Conservation (phyloP, 92 coral and sea anemone species). For the Siderastrea siderea region DNA sequence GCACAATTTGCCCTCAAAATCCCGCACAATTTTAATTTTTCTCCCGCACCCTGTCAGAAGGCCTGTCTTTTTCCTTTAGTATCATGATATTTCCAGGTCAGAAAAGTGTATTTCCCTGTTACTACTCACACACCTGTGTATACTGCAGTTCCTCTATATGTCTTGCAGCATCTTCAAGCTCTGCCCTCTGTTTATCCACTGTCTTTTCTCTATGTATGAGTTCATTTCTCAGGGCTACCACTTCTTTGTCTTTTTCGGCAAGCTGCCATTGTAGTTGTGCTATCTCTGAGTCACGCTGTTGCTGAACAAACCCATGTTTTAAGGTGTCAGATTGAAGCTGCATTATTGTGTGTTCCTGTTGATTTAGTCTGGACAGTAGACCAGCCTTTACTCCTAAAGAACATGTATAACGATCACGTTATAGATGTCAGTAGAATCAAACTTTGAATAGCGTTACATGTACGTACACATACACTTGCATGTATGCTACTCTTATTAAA, state of each 20-base stretch:
- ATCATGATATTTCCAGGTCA: too few relatives aligned
- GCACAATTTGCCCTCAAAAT: too few relatives aligned
- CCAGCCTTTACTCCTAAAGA: constrained; percentile 81
- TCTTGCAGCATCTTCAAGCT: constrained; percentile 84
- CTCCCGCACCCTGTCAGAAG: too few relatives aligned
- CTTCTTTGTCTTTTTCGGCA: constrained; percentile 88
- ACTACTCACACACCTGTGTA: constrained; percentile 78
- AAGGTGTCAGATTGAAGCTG: constrained; percentile 91
- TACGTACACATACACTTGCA: too few relatives aligned
- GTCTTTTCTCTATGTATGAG: constrained; percentile 84
- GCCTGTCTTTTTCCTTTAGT: too few relatives aligned
- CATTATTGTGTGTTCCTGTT: constrained; percentile 94
- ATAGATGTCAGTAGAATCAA: too few relatives aligned
- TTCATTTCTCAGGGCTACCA: constrained; percentile 86
- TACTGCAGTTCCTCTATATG: constrained; percentile 82
- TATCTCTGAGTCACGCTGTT: constrained; percentile 81
- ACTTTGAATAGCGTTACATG: too few relatives aligned
- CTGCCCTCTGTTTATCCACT: constrained; percentile 85
- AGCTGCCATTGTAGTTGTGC: constrained; percentile 81
- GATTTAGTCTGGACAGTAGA: constrained; percentile 85
- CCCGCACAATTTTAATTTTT: too few relatives aligned
- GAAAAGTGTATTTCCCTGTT: background rate
- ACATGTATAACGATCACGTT: background rate
- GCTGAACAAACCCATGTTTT: constrained; percentile 87
- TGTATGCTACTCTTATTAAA: too few relatives aligned